These are phyloP conservation scores for Ceramica pisi DNA, from an alignment of 2,888 invertebrate genomes.

Conservation along the genomic window DNA sequence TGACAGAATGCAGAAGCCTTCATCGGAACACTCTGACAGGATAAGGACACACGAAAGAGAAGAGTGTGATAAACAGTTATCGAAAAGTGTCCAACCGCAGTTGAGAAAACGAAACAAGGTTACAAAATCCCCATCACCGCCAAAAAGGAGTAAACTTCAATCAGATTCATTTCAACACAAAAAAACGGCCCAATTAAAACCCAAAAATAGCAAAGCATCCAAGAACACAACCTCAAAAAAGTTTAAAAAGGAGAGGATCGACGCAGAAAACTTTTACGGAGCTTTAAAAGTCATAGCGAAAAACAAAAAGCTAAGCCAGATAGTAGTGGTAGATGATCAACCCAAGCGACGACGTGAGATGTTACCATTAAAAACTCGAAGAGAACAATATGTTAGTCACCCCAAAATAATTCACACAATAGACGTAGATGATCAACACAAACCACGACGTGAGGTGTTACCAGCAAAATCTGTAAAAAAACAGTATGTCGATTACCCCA, in stretches of 20 bases:
- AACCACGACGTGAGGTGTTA: not conserved
- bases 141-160: not conserved
- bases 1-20: not conserved
- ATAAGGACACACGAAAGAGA: not conserved
- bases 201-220: not conserved
- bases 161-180: not conserved
- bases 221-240: not conserved
- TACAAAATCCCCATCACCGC: not conserved
- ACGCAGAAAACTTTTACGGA: not conserved
- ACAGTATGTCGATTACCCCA: not conserved
- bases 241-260: too few relatives aligned
- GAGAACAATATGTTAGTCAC: not conserved
- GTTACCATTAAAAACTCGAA: not conserved
- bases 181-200: not conserved
- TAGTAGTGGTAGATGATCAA: not conserved
- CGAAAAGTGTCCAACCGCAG: not conserved
- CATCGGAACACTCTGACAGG: not conserved
- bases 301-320: not conserved
- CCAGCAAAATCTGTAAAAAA: not conserved
- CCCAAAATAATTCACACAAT: not conserved
- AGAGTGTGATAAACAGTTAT: not conserved
- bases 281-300: not conserved
- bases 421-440: not conserved
- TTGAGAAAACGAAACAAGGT: not conserved
- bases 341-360: not conserved